Base-by-base conservation (phyloP, 2,113 vertebrate genomes). In the Onychostoma macrolepis region DNA sequence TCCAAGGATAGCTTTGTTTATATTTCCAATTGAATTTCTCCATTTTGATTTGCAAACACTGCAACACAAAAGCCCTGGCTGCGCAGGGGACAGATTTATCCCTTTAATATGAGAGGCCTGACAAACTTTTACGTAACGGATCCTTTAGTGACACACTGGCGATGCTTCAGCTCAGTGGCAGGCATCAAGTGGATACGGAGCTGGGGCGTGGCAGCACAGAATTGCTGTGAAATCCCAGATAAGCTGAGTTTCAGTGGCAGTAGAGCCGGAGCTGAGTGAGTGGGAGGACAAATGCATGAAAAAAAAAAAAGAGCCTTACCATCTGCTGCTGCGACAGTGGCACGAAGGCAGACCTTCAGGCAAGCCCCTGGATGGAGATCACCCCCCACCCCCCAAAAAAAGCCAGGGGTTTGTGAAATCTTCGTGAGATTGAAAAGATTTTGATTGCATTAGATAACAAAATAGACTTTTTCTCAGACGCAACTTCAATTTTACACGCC, bases 191-290 rank as follows among this genome's bases (percentile, higher is more conserved):
- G 86, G 80, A 86, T 80, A 80, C 10, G 85, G 85, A 85, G 80
- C 26, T 61, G 43, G 81, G 67, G 89, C 72, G 67, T 75, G 28
- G 69, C 89, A 89, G 91, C 90, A 90, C 92, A 89, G 93, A 95
- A 93, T 88, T 83, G 86, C 93, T 95, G 90, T 88, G 88, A 96
- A 95, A 96, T 97, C 94, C 94, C 90, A 92, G 94, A 94, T 96
- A 95, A 97, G 93, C 95, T 93, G 91, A 87, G 85, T 93, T 94
- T 93, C 85, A 93, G 92, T 87, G 67, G 92, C 91, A 86, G 90
- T 92, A 87, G 89, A 90, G 72, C 83, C 33, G 41, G 88, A 74
- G 84, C 86, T 75, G 84, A 85, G 75, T 76, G 83, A 76, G 86
- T 85, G 78, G 80, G 84, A 87, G 85, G 88, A 65, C 86, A 84